Conservation (phyloP, 2,113 vertebrate species). For the Nothocercus nigrocapillus region DNA sequence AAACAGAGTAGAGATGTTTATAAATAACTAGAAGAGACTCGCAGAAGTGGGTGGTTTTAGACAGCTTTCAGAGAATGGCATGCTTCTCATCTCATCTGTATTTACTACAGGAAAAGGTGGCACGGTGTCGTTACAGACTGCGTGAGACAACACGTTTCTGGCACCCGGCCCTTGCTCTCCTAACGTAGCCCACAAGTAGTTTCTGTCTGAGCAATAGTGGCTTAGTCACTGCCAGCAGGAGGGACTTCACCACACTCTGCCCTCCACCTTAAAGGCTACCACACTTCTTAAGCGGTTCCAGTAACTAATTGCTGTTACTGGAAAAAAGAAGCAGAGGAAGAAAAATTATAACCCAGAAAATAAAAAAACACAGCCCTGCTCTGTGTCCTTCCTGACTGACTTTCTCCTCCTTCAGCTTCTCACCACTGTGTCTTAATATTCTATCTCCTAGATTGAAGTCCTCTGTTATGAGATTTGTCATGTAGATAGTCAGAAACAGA, state of each 20-base stretch:
- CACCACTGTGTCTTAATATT: not conserved
- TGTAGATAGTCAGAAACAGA: not conserved
- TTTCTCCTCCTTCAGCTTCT: not conserved
- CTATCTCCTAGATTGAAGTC: not conserved
- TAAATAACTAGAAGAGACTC: not conserved
- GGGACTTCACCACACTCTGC: not conserved
- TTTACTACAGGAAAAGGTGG: slow-evolving; percentile 26
- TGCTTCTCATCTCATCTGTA: slow-evolving; percentile 1
- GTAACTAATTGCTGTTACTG: slow-evolving; percentile 30
- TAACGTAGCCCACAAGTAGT: slow-evolving; percentile 25
- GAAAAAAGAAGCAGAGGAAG: not conserved
- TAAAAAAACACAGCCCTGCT: not conserved
- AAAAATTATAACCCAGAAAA: slow-evolving; percentile 4
- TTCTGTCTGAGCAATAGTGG: slow-evolving; percentile 35
- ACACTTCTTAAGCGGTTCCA: slow-evolving; percentile 30
- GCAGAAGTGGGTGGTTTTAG: not conserved
- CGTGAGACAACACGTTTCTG: slow-evolving; percentile 33
- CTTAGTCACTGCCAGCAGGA: slow-evolving; percentile 36
- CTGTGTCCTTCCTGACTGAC: not conserved
- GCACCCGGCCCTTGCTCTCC: slow-evolving; percentile 1
- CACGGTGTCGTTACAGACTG: slow-evolving; percentile 17
- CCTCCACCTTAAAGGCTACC: too few species aligned
- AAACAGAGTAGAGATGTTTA: not conserved
- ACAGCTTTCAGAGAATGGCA: slow-evolving; percentile 1
- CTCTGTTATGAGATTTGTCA: slow-evolving; percentile 14